Evolutionary conservation across 2,113 vertebrate genomes (phyloP).

Genomic region (Pelvicachromis taeniatus): DNA sequence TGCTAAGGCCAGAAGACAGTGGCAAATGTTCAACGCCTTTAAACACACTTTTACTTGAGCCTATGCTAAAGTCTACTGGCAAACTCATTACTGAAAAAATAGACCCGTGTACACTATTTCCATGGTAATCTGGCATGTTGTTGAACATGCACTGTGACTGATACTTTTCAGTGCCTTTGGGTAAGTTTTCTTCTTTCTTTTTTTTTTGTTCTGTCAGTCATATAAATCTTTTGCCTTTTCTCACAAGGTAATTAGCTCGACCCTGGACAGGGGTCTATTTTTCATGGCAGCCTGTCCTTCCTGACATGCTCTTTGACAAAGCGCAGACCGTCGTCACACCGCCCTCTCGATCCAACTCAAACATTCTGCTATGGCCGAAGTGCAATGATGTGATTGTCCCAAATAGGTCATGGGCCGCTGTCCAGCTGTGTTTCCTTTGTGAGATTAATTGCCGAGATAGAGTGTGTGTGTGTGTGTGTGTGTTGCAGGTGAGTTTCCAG

Average conservation of each 20-base stretch:
- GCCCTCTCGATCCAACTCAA: constrained; percentile 35
- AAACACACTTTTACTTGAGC: not conserved
- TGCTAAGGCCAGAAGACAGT: not conserved
- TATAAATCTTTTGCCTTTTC: constrained; percentile 41
- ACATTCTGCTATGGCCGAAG: constrained; percentile 21
- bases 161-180: constrained; percentile 27
- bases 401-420: constrained; percentile 31
- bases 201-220: not conserved
- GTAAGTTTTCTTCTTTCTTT: not conserved
- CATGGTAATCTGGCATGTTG: constrained; percentile 23
- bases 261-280: constrained; percentile 36
- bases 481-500: not conserved
- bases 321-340: constrained; percentile 28
- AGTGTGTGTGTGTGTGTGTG: not conserved
- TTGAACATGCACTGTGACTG: constrained; percentile 24
- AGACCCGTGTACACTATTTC: constrained; percentile 8
- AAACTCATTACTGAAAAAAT: not conserved
- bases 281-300: constrained; percentile 50
- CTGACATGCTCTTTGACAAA: constrained; percentile 47
- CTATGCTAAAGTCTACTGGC: not conserved
- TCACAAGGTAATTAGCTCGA: constrained; percentile 35
- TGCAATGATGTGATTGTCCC: constrained; percentile 23
- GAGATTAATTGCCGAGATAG: constrained; percentile 4
- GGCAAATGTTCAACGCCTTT: not conserved
- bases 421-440: constrained; percentile 44